Conservation (phyloP, 2,797 vertebrate species). For the Scolopax bukidnonensis region DNA sequence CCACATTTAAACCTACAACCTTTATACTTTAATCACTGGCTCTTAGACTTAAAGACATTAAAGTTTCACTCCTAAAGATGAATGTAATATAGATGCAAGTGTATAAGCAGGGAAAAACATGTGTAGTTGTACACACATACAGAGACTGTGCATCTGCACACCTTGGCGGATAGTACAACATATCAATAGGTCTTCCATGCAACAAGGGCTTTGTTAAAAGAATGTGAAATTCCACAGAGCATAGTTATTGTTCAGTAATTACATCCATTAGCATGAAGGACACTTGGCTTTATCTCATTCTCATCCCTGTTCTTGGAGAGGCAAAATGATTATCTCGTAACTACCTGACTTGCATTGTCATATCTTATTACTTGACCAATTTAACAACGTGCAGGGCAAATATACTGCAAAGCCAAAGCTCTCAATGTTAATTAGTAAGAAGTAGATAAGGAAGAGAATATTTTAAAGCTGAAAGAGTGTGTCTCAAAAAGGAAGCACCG, state of each 20-base stretch:
- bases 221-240: not conserved
- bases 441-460: constrained; percentile 5
- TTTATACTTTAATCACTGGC: not conserved
- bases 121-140: too few species aligned
- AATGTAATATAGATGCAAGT: not conserved
- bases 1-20: not conserved
- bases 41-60: not conserved
- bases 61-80: not conserved
- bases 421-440: constrained; percentile 35
- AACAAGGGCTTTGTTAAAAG: not conserved
- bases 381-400: constrained; percentile 23
- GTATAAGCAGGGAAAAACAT: not conserved
- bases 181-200: not conserved
- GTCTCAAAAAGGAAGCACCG: not conserved
- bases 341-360: constrained; percentile 13
- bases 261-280: not conserved
- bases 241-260: not conserved
- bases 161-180: not conserved
- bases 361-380: constrained; percentile 29
- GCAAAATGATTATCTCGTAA: not conserved
- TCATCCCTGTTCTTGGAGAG: not conserved
- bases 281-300: not conserved
- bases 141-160: too few species aligned
- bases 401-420: not conserved
- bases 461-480: not conserved